Evolutionary conservation across 2,113 vertebrate species (phyloP).

Genomic region (Emydocephalus ijimae): DNA sequence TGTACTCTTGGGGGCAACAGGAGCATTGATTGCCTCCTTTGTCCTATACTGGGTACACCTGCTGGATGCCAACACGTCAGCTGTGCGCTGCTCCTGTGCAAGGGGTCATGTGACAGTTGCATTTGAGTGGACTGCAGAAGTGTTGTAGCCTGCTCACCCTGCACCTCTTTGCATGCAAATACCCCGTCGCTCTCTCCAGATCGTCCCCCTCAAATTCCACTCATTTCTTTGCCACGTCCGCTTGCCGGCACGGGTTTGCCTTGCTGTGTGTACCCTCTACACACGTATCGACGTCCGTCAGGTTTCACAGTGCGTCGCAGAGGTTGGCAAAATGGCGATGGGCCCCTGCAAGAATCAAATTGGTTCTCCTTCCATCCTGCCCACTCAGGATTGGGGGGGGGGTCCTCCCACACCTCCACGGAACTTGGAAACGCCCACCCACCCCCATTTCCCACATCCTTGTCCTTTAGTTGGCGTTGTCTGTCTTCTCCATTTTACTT

Average conservation of each 20-base stretch:
- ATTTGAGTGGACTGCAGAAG: background rate
- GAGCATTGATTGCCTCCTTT: too few species aligned
- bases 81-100: background rate
- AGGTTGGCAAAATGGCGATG: background rate
- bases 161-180: constrained; percentile 16
- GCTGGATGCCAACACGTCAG: background rate
- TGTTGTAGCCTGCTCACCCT: background rate
- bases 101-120: background rate
- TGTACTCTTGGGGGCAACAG: constrained; percentile 12
- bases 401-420: background rate
- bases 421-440: background rate
- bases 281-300: background rate
- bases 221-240: constrained; percentile 2
- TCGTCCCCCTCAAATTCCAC: background rate
- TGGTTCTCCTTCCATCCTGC: background rate
- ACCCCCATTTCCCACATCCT: rapidly evolving
- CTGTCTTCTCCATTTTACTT: constrained; percentile 7
- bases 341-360: background rate
- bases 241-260: background rate
- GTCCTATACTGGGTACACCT: background rate
- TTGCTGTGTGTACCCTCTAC: background rate
- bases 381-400: too few species aligned
- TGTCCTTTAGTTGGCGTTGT: constrained; percentile 21
- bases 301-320: background rate
- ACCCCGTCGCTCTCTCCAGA: constrained; percentile 35